Evolutionary conservation across 2,888 invertebrate genomes (phyloP).

Genomic region (Morinoia aosen): DNA sequence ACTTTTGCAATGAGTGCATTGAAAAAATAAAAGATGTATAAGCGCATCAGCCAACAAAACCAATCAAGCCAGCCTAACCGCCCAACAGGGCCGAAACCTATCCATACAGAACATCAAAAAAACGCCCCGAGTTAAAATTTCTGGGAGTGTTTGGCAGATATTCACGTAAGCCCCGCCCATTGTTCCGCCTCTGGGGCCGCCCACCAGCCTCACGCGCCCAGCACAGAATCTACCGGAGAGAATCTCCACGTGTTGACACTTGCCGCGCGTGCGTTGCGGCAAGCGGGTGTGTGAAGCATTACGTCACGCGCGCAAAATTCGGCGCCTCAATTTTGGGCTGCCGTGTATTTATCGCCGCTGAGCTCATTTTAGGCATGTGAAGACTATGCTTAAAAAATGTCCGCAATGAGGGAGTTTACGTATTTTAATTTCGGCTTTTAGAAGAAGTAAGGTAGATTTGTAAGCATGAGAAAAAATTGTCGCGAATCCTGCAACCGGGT

Average conservation of each 20-base stretch:
- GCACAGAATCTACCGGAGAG: constrained; percentile 14
- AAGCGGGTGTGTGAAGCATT: background rate
- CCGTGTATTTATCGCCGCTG: background rate
- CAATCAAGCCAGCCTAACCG: constrained; percentile 55
- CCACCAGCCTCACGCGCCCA: constrained; percentile 24
- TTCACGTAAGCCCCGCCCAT: constrained; percentile 2
- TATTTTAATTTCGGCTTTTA: too few species aligned
- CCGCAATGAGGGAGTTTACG: background rate
- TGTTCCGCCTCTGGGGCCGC: constrained; percentile 35
- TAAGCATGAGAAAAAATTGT: background rate
- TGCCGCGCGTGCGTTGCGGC: constrained; percentile 47
- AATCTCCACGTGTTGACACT: constrained; percentile 42
- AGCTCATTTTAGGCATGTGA: background rate
- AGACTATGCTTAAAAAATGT: background rate
- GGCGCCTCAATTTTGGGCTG: background rate
- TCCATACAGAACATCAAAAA: constrained; percentile 54
- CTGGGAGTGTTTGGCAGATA: constrained; percentile 42
- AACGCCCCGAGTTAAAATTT: constrained; percentile 41
- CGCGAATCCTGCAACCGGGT: background rate
- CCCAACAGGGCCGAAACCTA: constrained; percentile 54
- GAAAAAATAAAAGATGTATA: constrained; percentile 52
- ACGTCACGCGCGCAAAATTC: background rate
- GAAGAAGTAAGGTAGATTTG: background rate
- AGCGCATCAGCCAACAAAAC: constrained; percentile 56
- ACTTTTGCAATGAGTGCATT: constrained; percentile 47